Base-by-base conservation (phyloP, 1,140 invertebrate genomes). In the Battus philenor region DNA sequence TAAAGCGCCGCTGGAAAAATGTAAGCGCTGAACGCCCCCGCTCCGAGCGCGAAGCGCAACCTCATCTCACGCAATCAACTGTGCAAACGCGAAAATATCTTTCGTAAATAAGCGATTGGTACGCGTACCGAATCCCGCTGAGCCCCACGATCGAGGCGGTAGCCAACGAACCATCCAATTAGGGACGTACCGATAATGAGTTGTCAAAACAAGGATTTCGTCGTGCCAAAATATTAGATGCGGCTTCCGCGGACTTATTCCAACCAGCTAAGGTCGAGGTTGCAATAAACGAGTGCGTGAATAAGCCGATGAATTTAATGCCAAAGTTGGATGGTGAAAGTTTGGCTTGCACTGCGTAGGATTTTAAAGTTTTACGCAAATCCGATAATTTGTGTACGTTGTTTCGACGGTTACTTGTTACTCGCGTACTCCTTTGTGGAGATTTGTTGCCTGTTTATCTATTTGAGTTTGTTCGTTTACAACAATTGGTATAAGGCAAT, bases 251-350 rank as follows among this genome's bases (percentile, higher is more conserved):
- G 34, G 3, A 12, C 47, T 53, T 66, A 58, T 48, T 38, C 1
- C 2, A 7, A 6, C 7, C 4, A 1, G 7, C 15, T 34, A 75
- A 54, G 45, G 57, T 58, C 33, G 22, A 54, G 36, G 54, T 50
- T 71, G 32, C 41, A 6, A 18, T 45, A 47, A 38, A 2, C 11
- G 10, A 45, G 15, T 11, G 24, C 6, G 13, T 3, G 12, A 31
- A 44, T 57, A 43, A 44, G 41, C 45, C 59, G 48, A 57, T 44
- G 54, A 44, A 69, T 67, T 76, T 72, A 72, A 80, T 68, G 54
- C 66, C 63, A 64, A 80, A 80, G 73, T 80, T 78, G 76, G 70
- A 72, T 74, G 68, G 76, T 72, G 72, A 78, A 80, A 77, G 69
- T 76, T 78, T 41, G 48, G 47, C 54, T 62, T 58, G 61, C 56